Percentiles rank a stretch among this genome's conserved stretches.
Conservation (phyloP, 2,888 invertebrate genomes). For the Nasonovia ribisnigri region DNA sequence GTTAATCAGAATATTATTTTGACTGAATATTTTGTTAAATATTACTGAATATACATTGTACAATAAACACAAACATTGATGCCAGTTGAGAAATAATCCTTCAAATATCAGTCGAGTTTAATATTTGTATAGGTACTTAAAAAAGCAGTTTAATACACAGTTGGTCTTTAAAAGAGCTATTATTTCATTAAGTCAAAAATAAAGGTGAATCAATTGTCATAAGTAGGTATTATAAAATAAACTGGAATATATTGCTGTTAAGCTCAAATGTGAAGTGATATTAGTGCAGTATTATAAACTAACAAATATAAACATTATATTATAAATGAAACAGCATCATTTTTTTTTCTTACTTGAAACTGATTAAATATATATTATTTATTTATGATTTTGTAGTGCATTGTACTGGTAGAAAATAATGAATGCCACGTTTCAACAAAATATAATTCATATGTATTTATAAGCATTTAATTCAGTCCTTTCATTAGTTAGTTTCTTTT, state of each 20-base stretch:
- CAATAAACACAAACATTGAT: not conserved
- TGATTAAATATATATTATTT: not conserved
- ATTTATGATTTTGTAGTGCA: not conserved
- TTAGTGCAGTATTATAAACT: not conserved
- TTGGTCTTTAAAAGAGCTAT: not conserved
- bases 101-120: not conserved
- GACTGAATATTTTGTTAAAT: not conserved
- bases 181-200: not conserved
- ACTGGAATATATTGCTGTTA: not conserved
- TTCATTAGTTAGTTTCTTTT: not conserved
- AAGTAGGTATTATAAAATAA: not conserved
- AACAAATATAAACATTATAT: not conserved
- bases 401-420: not conserved
- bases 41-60: not conserved
- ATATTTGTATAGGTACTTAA: slow-evolving; percentile 1
- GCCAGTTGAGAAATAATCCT: not conserved
- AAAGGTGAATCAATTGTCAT: not conserved
- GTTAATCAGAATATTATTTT: not conserved
- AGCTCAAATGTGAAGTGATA: not conserved
- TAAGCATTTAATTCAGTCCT: not conserved
- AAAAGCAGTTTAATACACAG: not conserved
- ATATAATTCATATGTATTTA: not conserved
- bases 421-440: not conserved
- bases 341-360: not conserved
- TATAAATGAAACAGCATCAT: not conserved